Evolutionary conservation across 2,113 vertebrate species (phyloP), one percentile per base, ranked within the genome.

Genomic region (Hippopotamus amphibius): DNA sequence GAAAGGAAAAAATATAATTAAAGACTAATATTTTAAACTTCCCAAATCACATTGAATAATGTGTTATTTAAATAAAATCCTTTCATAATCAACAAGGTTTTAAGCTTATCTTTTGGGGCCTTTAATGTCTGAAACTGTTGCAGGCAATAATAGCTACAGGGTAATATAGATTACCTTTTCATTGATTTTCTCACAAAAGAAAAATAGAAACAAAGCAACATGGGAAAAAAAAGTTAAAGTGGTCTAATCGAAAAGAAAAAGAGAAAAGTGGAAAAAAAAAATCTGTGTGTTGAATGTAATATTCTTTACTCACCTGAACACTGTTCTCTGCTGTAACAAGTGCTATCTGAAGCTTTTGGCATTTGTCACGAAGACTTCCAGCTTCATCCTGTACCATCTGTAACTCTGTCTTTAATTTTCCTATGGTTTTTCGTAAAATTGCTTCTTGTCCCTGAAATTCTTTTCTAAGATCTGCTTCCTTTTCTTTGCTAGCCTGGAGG

Each of bases 391-490:
- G 99, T 3, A 99, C 99, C 97, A 99, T 98, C 63, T 99, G 99
- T 90, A 99, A 98, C 96, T 99, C 99, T 16, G 98, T 98, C 97
- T 99, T 99, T 96, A 99, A 98, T 66, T 99, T 99, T 48, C 99
- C 99, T 93, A 99, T 98, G 63, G 99, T 99, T 97, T 99, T 99
- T 97, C 99, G 99, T 94, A 99, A 99, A 61, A 99, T 95, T 33
- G 99, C 99, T 98, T 99, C 99, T 98, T 99, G 99, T 30, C 98
- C 99, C 98, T 99, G 99, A 93, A 99, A 99, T 97, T 99, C 99
- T 96, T 99, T 99, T 94, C 99, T 99, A 96, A 99, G 98, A 89
- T 99, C 99, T 0, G 98, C 98, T 98, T 99, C 99, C 33, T 99
- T 99, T 97, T 99, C 99, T 98, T 99, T 99, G 99, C 99, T 99